phyloP scores from a whole-genome alignment of 2,797 vertebrate genomes.

The Pitangus sulphuratus region DNA sequence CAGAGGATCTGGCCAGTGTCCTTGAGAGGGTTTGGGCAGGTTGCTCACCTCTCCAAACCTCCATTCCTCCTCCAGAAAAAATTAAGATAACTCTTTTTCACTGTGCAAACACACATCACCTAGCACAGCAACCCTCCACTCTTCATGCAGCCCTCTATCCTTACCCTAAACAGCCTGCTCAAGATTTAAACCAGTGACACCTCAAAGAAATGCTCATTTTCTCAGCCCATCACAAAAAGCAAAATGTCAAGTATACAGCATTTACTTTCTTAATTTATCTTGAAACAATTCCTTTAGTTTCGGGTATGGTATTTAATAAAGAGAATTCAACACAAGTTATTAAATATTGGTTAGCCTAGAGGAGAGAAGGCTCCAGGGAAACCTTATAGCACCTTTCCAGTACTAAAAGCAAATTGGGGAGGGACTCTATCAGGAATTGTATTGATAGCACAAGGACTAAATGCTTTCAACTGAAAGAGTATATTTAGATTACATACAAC shows the following conservation, averaged over 20 bases:
- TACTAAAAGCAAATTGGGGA: background rate
- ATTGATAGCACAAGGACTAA: background rate
- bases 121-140: rapidly evolving
- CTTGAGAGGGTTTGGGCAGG: background rate
- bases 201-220: background rate
- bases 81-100: background rate
- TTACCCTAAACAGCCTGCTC: background rate
- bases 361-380: background rate
- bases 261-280: background rate
- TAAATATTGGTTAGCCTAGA: background rate
- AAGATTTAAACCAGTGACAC: background rate
- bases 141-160: background rate
- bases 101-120: background rate
- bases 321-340: background rate
- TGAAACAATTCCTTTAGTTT: background rate
- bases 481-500: background rate
- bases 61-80: background rate
- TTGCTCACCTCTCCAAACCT: background rate
- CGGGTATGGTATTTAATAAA: background rate
- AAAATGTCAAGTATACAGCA: background rate
- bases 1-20: background rate
- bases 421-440: rapidly evolving
- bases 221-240: background rate
- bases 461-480: background rate
- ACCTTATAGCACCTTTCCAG: background rate